Percentiles rank a stretch among this genome's conserved stretches.
These are phyloP conservation scores for Machimus atricapillus DNA, from an alignment of 2,888 invertebrate species.

Conservation along the genomic window DNA sequence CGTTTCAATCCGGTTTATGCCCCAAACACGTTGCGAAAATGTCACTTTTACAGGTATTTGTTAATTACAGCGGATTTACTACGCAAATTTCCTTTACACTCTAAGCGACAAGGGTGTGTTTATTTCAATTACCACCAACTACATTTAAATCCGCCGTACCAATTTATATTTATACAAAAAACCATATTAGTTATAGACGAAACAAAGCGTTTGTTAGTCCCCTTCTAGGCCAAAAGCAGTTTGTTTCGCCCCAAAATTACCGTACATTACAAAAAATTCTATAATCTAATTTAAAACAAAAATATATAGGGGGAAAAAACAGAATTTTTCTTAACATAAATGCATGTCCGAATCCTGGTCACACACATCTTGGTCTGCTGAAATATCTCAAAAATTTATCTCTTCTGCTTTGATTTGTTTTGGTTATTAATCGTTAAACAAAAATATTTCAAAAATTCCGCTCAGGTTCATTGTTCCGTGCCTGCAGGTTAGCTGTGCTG, in stretches of 20 bases:
- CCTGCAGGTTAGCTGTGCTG: constrained; percentile 27
- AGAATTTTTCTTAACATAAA: constrained; percentile 17
- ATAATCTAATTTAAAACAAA: constrained; percentile 12
- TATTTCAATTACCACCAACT: background rate
- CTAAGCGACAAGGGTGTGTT: background rate
- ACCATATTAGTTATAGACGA: constrained; percentile 19
- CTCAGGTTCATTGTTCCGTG: background rate
- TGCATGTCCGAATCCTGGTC: constrained; percentile 25
- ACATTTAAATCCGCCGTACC: constrained; percentile 19
- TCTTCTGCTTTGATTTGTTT: background rate
- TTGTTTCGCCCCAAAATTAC: constrained; percentile 35
- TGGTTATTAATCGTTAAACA: background rate
- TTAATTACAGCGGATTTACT: constrained; percentile 18
- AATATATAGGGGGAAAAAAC: background rate
- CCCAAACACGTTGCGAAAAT: constrained; percentile 61
- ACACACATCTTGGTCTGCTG: constrained; percentile 35
- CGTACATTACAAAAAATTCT: constrained; percentile 19
- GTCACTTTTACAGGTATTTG: constrained; percentile 50
- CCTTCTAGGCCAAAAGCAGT: background rate
- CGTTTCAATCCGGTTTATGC: constrained; percentile 52
- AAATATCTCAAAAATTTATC: constrained; percentile 36
- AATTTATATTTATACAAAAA: constrained; percentile 7
- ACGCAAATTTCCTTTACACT: background rate
- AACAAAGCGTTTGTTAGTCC: constrained; percentile 18
- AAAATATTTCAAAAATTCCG: constrained; percentile 13